phyloP scores from a whole-genome alignment of 2,113 vertebrate species.

The Urocitellus parryii region DNA sequence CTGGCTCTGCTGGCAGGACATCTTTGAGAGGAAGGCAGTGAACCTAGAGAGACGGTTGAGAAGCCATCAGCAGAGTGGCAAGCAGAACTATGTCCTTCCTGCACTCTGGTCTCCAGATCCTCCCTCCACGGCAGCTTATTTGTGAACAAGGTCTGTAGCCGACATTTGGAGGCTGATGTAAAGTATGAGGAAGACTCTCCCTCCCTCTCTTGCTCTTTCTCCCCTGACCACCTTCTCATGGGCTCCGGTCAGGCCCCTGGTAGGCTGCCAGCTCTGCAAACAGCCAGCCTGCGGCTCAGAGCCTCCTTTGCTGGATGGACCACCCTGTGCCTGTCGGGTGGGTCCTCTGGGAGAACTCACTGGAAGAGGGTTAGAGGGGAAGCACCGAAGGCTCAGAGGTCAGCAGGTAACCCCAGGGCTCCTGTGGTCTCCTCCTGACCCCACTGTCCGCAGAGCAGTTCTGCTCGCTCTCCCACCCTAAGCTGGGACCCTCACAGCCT shows the following conservation, averaged over 20 bases:
- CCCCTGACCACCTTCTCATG: background rate
- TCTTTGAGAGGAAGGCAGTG: background rate
- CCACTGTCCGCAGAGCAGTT: background rate
- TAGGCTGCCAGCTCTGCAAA: background rate
- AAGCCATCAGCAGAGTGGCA: background rate
- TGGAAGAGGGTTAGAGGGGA: background rate
- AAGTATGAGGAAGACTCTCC: background rate
- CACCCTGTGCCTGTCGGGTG: background rate
- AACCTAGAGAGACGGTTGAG: constrained; percentile 22
- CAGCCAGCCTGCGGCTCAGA: background rate
- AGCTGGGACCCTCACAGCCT: background rate
- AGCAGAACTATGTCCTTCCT: background rate
- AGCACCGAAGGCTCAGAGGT: fast-evolving
- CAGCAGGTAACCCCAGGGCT: background rate
- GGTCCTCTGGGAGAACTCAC: background rate
- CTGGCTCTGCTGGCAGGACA: constrained; percentile 61
- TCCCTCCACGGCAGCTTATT: background rate
- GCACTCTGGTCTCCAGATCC: background rate
- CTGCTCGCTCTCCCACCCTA: background rate
- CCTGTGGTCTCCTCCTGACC: background rate
- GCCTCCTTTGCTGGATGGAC: too few species aligned
- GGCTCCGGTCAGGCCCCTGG: background rate
- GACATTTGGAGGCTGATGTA: background rate
- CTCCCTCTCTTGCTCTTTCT: background rate
- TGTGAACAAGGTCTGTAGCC: background rate